Evolutionary conservation across 2,888 invertebrate genomes (phyloP), one percentile per base, ranked within the genome.

Genomic region (Lochmaea crataegi): DNA sequence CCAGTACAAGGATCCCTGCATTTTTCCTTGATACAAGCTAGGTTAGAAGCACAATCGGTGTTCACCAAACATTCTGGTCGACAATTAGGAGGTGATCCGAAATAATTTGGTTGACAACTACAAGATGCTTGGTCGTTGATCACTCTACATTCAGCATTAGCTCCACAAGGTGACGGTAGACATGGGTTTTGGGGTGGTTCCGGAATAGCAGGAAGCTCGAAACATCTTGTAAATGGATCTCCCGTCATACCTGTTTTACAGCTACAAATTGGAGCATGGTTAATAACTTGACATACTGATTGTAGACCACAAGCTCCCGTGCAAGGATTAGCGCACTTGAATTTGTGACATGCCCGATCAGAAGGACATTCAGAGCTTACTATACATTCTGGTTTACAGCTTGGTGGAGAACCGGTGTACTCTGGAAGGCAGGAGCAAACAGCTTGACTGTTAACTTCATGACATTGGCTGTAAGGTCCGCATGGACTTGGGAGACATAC

Each of bases 211-310:
- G 84, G 84, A 73, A 83, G 67, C 72, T 85, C 84, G 71, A 83
- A 85, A 83, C 94, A 94, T 86, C 92, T 90, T n/a, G 89, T 88
- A 84, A 94, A 94, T 56, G 94, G 94, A 89, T 94, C 93, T n/a
- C 86, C 84, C 11, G 91, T 91, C 81, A 90, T 91, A 76, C 90
- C 91, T 16, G 88, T 84, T 32, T 90, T 89, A 82, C 94, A 94
- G 75, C 89, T 91, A 83, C 94, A 94, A 80, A 94, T 92, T 1
- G 94, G 93, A 81, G 92, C 92, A 83, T 94, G 94, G 85, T 94
- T 93, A 48, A 92, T 90, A 53, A 93, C 93, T 81, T 90, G 90
- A 84, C 94, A 95, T 78, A 90, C 88, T 2, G 94, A 93, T 81
- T 91, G 90, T 18, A 90, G 87, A 41, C 94, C 94, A 84, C 94